Evolutionary conservation across 2,797 vertebrate genomes (phyloP), one percentile per base, ranked within the genome.

Genomic region (Dermochelys coriacea): DNA sequence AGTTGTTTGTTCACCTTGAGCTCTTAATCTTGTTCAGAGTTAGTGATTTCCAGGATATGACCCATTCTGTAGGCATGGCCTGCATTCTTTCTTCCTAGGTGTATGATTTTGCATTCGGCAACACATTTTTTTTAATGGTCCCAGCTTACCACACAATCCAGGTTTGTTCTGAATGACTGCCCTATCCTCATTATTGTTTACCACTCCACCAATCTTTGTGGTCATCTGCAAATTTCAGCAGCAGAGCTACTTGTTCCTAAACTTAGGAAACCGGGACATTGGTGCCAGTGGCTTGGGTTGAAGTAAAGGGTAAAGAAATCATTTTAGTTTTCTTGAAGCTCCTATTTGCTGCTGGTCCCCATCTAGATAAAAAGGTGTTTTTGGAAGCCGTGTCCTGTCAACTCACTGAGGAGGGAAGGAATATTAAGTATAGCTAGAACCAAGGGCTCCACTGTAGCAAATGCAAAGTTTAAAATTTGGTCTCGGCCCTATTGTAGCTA

Each of bases 361-460:
- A 59, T n/a, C 6, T 5, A 75, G 82, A 54, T 41, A 29, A 8
- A 68, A 29, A 21, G 1, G 15, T 2, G 0, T 51, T 61, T 49
- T 51, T 84, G n/a, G 61, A 41, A 25, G 34, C 50, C 19, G n/a
- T 41, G 25, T 16, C 37, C 19, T 41, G 49, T 10, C 25, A n/a
- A 5, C 3, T 52, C 68, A 37, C 47, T 51, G 61, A 51, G 27
- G 49, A 51, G 23, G 2, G 23, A 19, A 64, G 49, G 59, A 9
- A 37, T 6, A 5, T 41, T 68, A 41, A 16, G 34, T 71, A 8
- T 4, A 19, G 49, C 31, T 54, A 34, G n/a, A 6, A 29, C 2
- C 10, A 18, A 0, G 23, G 21, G 45, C n/a, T 59, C 31, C 0
- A 0, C 47, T 27, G 12, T n/a, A 47, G 0, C 80, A 75, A 34